Evolutionary conservation across 2,113 vertebrate genomes (phyloP).

Genomic region (Naja naja): DNA sequence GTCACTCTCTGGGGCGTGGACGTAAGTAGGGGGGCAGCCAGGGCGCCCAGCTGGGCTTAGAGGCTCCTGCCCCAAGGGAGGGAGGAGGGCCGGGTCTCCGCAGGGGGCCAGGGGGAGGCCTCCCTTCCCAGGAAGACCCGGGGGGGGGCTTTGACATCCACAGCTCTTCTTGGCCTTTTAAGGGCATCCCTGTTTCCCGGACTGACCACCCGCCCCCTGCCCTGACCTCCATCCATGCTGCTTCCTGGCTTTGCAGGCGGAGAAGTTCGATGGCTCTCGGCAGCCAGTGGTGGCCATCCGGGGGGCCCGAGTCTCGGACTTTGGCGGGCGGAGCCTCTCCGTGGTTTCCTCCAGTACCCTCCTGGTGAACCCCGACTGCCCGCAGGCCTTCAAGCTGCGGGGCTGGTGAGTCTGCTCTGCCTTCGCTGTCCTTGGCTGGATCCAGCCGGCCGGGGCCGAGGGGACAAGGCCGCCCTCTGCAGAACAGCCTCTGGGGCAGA

Average conservation of each 20-base stretch:
- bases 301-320: conserved; percentile 92
- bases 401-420: conserved; percentile 81
- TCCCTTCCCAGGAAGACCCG: too few species aligned
- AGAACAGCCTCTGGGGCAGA: too few species aligned
- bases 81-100: neutral
- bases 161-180: neutral
- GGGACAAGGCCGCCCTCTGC: too few species aligned
- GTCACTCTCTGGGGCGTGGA: conserved; percentile 93
- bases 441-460: too few species aligned
- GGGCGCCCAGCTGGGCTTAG: neutral
- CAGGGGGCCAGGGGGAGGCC: neutral
- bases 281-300: conserved; percentile 93
- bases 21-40: conserved; percentile 66
- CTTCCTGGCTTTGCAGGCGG: conserved; percentile 76
- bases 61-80: too few species aligned
- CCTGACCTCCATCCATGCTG: neutral
- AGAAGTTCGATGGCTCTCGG: conserved; percentile 89
- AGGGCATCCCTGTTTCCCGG: neutral
- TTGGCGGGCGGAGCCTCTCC: conserved; percentile 92
- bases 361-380: conserved; percentile 92
- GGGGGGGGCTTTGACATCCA: fast-evolving
- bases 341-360: conserved; percentile 88
- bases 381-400: conserved; percentile 91
- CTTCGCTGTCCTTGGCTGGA: too few species aligned
- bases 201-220: too few species aligned